Percentiles rank a stretch among this genome's conserved stretches.
phyloP scores from a whole-genome alignment of 1,140 invertebrate genomes.

The Metopolophium dirhodum region DNA sequence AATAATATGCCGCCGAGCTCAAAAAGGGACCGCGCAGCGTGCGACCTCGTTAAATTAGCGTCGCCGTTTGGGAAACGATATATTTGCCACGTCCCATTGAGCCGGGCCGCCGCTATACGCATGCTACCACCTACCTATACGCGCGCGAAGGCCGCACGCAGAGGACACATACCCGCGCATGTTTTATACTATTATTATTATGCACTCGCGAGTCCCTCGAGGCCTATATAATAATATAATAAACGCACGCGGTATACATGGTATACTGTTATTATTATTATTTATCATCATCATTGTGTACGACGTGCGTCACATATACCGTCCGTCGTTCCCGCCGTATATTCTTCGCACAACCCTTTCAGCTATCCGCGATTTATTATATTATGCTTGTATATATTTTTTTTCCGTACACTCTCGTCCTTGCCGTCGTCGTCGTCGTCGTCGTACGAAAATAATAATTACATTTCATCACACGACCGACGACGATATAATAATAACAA shows the following conservation, averaged over 20 bases:
- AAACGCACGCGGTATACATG: neutral
- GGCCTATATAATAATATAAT: neutral
- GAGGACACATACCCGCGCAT: neutral
- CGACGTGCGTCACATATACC: no score
- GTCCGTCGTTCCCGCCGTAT: neutral
- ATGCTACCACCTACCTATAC: neutral
- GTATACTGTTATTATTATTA: neutral
- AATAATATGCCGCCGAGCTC: neutral
- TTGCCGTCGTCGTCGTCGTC: neutral
- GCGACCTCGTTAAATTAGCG: constrained; percentile 57
- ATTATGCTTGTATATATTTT: neutral
- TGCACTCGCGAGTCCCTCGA: constrained; percentile 7
- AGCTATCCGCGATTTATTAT: neutral
- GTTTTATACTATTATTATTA: neutral
- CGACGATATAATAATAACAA: neutral
- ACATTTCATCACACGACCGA: neutral
- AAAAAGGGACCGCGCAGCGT: constrained; percentile 55
- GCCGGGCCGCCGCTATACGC: neutral
- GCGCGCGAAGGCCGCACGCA: constrained; percentile 6
- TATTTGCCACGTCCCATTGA: constrained; percentile 57
- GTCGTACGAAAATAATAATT: neutral
- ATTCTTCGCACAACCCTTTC: constrained; percentile 18
- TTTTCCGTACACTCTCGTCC: neutral
- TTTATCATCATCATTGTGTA: neutral
- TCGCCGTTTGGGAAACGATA: constrained; percentile 56